These are phyloP conservation scores for Scaptomyza graminum DNA, from an alignment of 1,140 invertebrate species.

Conservation along the genomic window DNA sequence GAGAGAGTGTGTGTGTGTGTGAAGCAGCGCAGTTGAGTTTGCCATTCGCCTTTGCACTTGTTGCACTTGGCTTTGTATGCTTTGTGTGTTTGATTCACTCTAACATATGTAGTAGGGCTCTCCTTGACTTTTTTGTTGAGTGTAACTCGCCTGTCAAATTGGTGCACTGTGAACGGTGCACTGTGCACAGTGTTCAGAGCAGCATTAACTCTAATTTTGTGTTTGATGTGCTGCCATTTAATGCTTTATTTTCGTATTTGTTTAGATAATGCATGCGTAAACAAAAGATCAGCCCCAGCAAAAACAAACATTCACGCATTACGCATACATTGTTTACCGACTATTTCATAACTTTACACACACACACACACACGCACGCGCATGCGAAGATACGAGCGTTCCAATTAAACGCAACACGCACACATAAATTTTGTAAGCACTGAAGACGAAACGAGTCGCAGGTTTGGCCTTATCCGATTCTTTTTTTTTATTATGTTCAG, in stretches of 20 bases:
- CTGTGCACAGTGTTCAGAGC: slow-evolving; percentile 41
- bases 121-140: neutral
- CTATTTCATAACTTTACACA: slow-evolving; percentile 17
- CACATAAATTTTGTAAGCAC: slow-evolving; percentile 51
- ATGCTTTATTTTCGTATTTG: slow-evolving; percentile 79
- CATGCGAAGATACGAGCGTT: slow-evolving; percentile 21
- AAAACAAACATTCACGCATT: slow-evolving; percentile 48
- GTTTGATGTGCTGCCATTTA: slow-evolving; percentile 67
- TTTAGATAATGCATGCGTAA: slow-evolving; percentile 79
- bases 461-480: slow-evolving; percentile 42
- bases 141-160: slow-evolving; percentile 60
- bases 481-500: slow-evolving; percentile 58
- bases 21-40: slow-evolving; percentile 21
- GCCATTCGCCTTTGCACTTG: slow-evolving; percentile 29
- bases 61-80: slow-evolving; percentile 5
- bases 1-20: neutral
- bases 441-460: slow-evolving; percentile 22
- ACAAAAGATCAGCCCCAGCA: slow-evolving; percentile 51
- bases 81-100: slow-evolving; percentile 17
- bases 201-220: slow-evolving; percentile 64
- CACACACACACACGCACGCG: slow-evolving; percentile 19
- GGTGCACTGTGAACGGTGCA: slow-evolving; percentile 40
- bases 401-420: slow-evolving; percentile 65
- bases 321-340: slow-evolving; percentile 73
- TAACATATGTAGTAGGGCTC: slow-evolving; percentile 28